Percentiles rank a stretch among this genome's conserved stretches.
Conservation (phyloP, 2,113 vertebrate genomes). For the Talpa occidentalis region DNA sequence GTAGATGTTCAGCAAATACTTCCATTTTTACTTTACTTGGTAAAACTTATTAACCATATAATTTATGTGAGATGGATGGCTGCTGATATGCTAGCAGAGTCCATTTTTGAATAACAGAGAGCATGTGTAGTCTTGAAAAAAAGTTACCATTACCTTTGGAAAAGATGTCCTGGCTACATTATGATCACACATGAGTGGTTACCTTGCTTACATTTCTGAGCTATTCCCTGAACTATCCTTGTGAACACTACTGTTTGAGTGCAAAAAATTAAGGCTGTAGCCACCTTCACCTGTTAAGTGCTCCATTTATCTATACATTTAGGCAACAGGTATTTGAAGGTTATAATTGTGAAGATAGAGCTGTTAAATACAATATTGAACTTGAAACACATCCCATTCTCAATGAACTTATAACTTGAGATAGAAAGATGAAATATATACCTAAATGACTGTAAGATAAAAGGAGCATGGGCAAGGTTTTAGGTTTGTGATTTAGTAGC, state of each 20-base stretch:
- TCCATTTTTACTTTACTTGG: not conserved
- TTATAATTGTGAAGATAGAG: not conserved
- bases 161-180: not conserved
- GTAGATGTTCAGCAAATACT: constrained; percentile 49
- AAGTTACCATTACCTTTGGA: not conserved
- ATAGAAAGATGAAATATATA: not conserved
- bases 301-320: constrained; percentile 27
- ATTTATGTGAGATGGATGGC: not conserved
- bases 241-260: not conserved
- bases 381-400: not conserved
- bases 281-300: not conserved
- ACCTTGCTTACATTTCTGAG: not conserved
- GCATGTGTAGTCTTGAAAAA: not conserved
- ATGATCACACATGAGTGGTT: not conserved
- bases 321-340: constrained; percentile 1
- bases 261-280: not conserved
- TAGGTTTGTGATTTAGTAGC: not conserved
- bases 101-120: not conserved
- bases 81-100: not conserved
- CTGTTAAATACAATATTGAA: not conserved
- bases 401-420: not conserved
- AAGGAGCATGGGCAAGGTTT: not conserved
- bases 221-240: not conserved
- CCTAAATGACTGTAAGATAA: not conserved
- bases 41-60: not conserved